A percentile compares a stretch with the other conserved stretches of the same genome.
These are phyloP conservation scores for Sebastiscus tertius DNA, from an alignment of 2,797 vertebrate genomes.

Conservation along the genomic window DNA sequence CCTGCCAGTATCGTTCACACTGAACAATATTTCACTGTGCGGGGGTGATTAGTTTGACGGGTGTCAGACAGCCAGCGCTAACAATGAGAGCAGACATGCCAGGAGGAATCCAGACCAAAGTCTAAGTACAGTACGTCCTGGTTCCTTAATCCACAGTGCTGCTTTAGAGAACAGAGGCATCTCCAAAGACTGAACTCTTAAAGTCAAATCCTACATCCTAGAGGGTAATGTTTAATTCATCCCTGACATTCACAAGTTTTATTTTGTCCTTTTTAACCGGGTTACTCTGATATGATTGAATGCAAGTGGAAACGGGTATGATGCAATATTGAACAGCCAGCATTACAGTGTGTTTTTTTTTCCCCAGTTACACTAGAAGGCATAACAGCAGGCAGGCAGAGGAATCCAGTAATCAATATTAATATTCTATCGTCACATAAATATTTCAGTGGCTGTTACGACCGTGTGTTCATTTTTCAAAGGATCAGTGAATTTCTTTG, in stretches of 20 bases:
- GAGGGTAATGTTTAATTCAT: conserved; percentile 73
- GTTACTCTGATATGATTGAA: conserved; percentile 56
- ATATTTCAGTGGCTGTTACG: conserved; percentile 71
- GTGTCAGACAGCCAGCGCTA: conserved; percentile 40
- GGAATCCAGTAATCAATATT: conserved; percentile 71
- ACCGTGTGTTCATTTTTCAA: conserved; percentile 63
- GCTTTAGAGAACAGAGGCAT: conserved; percentile 22
- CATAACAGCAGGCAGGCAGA: conserved; percentile 48
- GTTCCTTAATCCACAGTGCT: conserved; percentile 31
- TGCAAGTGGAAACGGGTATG: conserved; percentile 42
- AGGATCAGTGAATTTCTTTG: conserved; percentile 64
- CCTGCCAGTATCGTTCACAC: conserved; percentile 34
- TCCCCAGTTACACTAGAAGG: conserved; percentile 31
- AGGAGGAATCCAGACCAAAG: conserved; percentile 16
- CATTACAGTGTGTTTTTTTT: conserved; percentile 41
- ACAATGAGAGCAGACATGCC: conserved; percentile 29
- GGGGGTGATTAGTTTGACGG: conserved; percentile 45
- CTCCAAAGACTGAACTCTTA: conserved; percentile 21
- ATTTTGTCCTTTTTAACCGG: conserved; percentile 2
- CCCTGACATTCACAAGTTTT: conserved; percentile 36
- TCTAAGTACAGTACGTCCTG: conserved; percentile 27
- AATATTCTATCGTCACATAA: conserved; percentile 69
- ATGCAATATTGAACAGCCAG: conserved; percentile 63
- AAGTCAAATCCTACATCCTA: conserved; percentile 38
- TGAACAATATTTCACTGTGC: conserved; percentile 25